Evolutionary conservation across 1,140 invertebrate species (phyloP), one percentile per base, ranked within the genome.

Genomic region (Metopolophium dirhodum): DNA sequence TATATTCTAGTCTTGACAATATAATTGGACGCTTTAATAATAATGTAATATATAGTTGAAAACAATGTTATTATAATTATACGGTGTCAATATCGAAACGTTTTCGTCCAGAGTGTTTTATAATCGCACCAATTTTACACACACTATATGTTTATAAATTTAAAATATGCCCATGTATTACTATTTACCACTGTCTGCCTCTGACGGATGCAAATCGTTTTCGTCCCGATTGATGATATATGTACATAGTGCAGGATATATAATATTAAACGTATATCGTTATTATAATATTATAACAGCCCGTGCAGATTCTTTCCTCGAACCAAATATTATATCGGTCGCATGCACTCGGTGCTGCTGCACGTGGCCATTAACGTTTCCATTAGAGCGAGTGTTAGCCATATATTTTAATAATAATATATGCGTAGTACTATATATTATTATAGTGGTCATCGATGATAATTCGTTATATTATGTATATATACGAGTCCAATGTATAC

Each of bases 11-110:
- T 85, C 23, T 26, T 85, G 83, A 85, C 37, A 85, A 30, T 85
- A 45, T 85, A 85, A 85, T 85, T 85, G 83, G 83, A 23, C 83
- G 22, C 41, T 9, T 85, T 85, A 85, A 85, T 41, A 85, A 77
- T 77, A 77, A n/a, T 77, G 30, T n/a, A 77, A n/a, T n/a, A 68
- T 77, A n/a, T n/a, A n/a, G 61, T 77, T n/a, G 61, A 35, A 77
- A n/a, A 77, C 61, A 77, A 77, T 77, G 61, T 77, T 77, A 18
- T 77, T 23, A 9, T 41, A 83, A 83, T 83, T 83, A 26, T 83
- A 41, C 82, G 22, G 82, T 83, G 41, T 83, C 9, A 20, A 41
- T 83, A 83, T 83, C 37, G 35, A 83, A 83, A 83, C 37, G 37
- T 83, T 83, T 83, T 83, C 82, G 35, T 83, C 82, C 20, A 83